A percentile compares a stretch with the other conserved stretches of the same genome.
Conservation (phyloP, 1,140 invertebrate genomes). For the Brachionus rubens region DNA sequence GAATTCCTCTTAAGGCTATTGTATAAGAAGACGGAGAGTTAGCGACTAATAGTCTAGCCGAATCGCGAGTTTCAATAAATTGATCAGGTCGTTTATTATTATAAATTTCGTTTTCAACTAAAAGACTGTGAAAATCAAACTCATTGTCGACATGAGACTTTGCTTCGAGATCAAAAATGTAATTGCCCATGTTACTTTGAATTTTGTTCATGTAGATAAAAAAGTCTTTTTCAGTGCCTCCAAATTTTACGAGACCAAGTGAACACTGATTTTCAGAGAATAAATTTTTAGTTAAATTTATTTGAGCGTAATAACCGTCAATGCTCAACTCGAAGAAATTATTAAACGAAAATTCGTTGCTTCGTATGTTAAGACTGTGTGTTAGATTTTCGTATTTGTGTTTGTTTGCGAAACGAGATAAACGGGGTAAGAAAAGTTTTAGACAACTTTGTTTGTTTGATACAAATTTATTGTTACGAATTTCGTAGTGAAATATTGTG, state of each 20-base stretch:
- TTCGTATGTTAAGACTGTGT: constrained; percentile 1
- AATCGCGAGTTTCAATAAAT: constrained; percentile 51
- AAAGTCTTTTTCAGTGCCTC: constrained; percentile 95
- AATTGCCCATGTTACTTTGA: constrained; percentile 73
- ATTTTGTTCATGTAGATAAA: constrained; percentile 72
- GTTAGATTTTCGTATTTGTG: constrained; percentile 19
- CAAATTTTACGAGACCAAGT: constrained; percentile 76
- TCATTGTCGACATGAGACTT: constrained; percentile 89
- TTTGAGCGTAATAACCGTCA: constrained; percentile 81
- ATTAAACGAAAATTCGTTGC: constrained; percentile 20
- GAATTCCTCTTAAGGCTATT: constrained; percentile 85
- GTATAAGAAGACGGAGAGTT: constrained; percentile 70
- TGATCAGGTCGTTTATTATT: constrained; percentile 65
- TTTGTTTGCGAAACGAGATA: constrained; percentile 30
- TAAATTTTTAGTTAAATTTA: constrained; percentile 73
- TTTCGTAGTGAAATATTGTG: constrained; percentile 21
- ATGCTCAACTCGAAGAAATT: constrained; percentile 48
- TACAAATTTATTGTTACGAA: constrained; percentile 40
- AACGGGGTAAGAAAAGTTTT: background rate
- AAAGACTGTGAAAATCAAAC: constrained; percentile 74
- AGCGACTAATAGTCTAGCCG: constrained; percentile 48
- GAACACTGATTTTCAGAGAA: constrained; percentile 82
- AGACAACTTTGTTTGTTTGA: constrained; percentile 21
- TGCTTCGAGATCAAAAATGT: constrained; percentile 80
- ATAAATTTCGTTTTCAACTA: constrained; percentile 74